Evolutionary conservation across 2,797 vertebrate genomes (phyloP).

Genomic region (Myotis myotis): DNA sequence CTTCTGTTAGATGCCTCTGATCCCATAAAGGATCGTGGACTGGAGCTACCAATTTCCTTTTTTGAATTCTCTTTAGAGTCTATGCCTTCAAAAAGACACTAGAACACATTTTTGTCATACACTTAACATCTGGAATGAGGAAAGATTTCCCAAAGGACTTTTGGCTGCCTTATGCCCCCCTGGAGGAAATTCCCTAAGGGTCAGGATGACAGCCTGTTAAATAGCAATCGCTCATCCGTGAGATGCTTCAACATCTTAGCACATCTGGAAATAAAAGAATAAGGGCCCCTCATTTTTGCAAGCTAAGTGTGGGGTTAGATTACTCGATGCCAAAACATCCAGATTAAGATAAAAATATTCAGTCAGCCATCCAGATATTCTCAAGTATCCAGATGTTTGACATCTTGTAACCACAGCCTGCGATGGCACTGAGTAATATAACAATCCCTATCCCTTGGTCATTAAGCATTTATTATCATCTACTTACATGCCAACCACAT

Average conservation of each 20-base stretch:
- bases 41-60: constrained; percentile 42
- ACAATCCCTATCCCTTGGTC: constrained; percentile 20
- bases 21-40: background rate
- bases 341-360: constrained; percentile 52
- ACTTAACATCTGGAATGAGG: constrained; percentile 47
- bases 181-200: constrained; percentile 55
- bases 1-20: background rate
- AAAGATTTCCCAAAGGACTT: constrained; percentile 42
- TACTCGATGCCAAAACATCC: constrained; percentile 50
- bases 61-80: background rate
- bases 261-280: constrained; percentile 45
- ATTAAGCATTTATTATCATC: constrained; percentile 40
- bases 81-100: constrained; percentile 6
- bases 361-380: background rate
- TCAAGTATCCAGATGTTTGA: constrained; percentile 50
- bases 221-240: constrained; percentile 41
- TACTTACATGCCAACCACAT: background rate
- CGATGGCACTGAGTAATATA: background rate
- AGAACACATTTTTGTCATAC: constrained; percentile 24
- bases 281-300: constrained; percentile 3
- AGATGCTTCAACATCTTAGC: constrained; percentile 9
- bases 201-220: constrained; percentile 52
- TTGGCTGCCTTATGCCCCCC: background rate
- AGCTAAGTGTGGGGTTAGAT: constrained; percentile 10
- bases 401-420: background rate